Evolutionary conservation across 2,797 vertebrate genomes (phyloP).

Genomic region (Alosa sapidissima): DNA sequence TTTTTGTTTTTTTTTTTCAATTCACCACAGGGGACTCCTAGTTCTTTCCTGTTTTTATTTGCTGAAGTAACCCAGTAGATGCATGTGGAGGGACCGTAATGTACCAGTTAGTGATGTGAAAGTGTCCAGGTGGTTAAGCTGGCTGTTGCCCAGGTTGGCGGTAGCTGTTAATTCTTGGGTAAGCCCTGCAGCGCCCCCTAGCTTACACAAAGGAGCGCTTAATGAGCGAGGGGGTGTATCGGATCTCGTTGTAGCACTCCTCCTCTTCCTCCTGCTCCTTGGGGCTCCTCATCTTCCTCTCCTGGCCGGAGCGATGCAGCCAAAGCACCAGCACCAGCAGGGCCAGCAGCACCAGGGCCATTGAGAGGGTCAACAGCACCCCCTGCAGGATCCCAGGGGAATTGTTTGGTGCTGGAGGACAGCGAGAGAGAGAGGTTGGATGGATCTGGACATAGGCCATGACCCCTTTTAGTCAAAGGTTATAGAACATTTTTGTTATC

Average conservation of each 20-base stretch:
- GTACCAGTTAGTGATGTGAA: not conserved
- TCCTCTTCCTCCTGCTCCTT: conserved; percentile 58
- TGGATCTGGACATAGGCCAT: too few relatives aligned
- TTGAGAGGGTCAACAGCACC: conserved; percentile 72
- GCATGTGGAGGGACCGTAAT: not conserved
- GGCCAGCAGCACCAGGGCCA: conserved; percentile 73
- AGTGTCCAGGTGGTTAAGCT: not conserved
- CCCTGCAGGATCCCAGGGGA: conserved; percentile 72
- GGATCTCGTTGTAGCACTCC: conserved; percentile 71
- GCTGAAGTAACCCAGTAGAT: not conserved
- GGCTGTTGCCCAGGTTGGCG: not conserved
- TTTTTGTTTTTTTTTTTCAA: too few relatives aligned
- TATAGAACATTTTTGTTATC: not conserved
- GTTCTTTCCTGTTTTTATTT: not conserved
- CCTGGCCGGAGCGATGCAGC: conserved; percentile 73
- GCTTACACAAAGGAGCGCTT: conserved; percentile 78
- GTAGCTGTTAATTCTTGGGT: not conserved
- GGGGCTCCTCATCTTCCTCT: conserved; percentile 57
- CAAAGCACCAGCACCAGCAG: conserved; percentile 73
- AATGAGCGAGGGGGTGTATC: conserved; percentile 67
- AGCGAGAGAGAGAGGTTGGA: not conserved
- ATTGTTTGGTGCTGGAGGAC: conserved; percentile 56
- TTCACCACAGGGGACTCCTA: not conserved
- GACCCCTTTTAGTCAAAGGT: not conserved
- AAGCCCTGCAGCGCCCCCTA: not conserved